These are phyloP conservation scores for Athrips mouffetella DNA, from an alignment of 2,888 invertebrate species.

Conservation along the genomic window DNA sequence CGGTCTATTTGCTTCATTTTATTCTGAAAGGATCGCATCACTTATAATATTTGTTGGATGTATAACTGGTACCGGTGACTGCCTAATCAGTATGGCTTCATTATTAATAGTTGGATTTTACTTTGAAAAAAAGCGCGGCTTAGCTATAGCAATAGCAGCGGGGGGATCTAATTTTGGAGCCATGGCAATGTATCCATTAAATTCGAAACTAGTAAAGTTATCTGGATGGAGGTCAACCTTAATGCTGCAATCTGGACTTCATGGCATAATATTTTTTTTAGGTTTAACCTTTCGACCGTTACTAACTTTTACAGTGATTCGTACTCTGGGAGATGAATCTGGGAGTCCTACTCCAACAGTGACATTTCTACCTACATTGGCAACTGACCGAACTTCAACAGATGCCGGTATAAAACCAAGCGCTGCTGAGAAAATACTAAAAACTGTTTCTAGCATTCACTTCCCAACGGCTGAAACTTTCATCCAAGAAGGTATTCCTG, in stretches of 20 bases:
- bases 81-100: constrained; percentile 55
- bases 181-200: constrained; percentile 54
- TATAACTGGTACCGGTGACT: constrained; percentile 53
- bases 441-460: constrained; percentile 39
- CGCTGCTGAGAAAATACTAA: constrained; percentile 41
- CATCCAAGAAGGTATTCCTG: no score
- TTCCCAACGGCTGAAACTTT: constrained; percentile 42
- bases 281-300: constrained; percentile 60
- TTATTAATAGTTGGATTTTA: constrained; percentile 63
- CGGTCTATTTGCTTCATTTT: constrained; percentile 51
- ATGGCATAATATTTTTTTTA: constrained; percentile 52
- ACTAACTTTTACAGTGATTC: constrained; percentile 53
- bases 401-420: no score
- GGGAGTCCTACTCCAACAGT: constrained; percentile 55
- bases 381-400: not conserved
- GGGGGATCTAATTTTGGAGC: constrained; percentile 60
- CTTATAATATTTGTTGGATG: constrained; percentile 54
- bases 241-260: constrained; percentile 55
- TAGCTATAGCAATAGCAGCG: constrained; percentile 53
- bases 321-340: constrained; percentile 39
- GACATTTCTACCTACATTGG: constrained; percentile 54
- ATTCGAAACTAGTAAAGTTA: constrained; percentile 45
- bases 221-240: constrained; percentile 59
- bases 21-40: constrained; percentile 39
- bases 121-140: constrained; percentile 57